Conservation (phyloP, 2,797 vertebrate species). For the Pelodytes ibericus region DNA sequence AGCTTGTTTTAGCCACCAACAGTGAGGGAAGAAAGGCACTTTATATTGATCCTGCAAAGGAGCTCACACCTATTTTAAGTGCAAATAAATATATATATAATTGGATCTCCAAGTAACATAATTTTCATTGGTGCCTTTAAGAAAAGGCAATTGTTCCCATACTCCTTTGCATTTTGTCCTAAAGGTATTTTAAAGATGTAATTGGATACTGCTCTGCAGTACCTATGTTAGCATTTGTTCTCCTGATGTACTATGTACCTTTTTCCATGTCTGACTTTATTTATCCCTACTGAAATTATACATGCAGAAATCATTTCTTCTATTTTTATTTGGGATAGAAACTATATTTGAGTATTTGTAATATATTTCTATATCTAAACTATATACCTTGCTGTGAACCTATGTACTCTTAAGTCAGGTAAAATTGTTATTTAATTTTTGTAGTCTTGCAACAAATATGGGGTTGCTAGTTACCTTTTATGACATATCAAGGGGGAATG, state of each 20-base stretch:
- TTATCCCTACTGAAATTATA: neutral
- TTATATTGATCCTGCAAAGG: constrained; percentile 45
- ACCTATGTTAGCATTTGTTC: too few species aligned
- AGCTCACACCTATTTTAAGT: constrained; percentile 36
- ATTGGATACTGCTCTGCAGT: constrained; percentile 14
- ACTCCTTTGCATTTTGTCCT: constrained; percentile 22
- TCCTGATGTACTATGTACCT: too few species aligned
- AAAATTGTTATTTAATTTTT: neutral
- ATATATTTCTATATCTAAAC: neutral
- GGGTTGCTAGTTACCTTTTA: neutral
- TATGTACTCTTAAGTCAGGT: neutral
- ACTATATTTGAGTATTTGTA: neutral
- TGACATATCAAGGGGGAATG: neutral
- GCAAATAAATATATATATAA: constrained; percentile 39
- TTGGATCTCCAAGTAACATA: constrained; percentile 39
- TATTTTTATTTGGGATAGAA: neutral
- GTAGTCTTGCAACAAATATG: neutral
- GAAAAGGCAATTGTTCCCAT: constrained; percentile 26
- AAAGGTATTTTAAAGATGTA: constrained; percentile 9
- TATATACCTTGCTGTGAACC: neutral
- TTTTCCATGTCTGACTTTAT: too few species aligned
- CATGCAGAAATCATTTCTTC: neutral
- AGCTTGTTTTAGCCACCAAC: constrained; percentile 44
- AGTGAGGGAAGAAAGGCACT: constrained; percentile 42
- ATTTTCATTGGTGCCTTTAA: constrained; percentile 21